Base-by-base conservation (phyloP, 2,888 invertebrate genomes). In the Cantharis lateralis region DNA sequence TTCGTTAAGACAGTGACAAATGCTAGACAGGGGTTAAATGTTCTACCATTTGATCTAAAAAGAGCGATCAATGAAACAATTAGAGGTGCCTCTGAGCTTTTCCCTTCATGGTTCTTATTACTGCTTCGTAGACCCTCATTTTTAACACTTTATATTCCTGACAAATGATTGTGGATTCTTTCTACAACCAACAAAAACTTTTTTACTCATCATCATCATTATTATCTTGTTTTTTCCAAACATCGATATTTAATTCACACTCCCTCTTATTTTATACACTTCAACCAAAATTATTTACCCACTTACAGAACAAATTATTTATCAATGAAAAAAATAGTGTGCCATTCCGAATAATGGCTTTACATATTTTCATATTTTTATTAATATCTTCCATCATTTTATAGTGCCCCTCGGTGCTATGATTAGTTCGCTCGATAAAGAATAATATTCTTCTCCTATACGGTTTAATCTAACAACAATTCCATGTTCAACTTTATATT, bases 131-230 rank as follows among this genome's bases (percentile, higher is more conserved):
- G 83, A 82, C 84, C 82, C 84, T 84, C 84, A 85, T 86, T 86
- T 86, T 86, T 86, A 85, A 85, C 89, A 89, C 88, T 89, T 89
- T 87, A 89, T 90, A 85, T 85, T 86, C 85, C 82, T 87, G 87
- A 87, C 87, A 87, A 87, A 87, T 86, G 86, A 85, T 82, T 75
- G 80, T 78, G 82, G 82, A 83, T 83, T 84, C 81, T 76, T 80
- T 81, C 81, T 73, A 79, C 78, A 79, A 80, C 80, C 72, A 75
- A 76, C 72, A 78, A 80, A 82, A 77, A 77, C 79, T 80, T 80
- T 78, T 81, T 82, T 82, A 82, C 81, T 82, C 81, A 82, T 48
- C 48, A 48, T 48, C 48, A 48, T 48, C 48, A 48, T 48, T 48
- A 48, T 48, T 48, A 48, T 48, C 48, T 48, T 48, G 48, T 48